Evolutionary conservation across 2,888 invertebrate species (phyloP).

Genomic region (Gastrophysa polygoni): DNA sequence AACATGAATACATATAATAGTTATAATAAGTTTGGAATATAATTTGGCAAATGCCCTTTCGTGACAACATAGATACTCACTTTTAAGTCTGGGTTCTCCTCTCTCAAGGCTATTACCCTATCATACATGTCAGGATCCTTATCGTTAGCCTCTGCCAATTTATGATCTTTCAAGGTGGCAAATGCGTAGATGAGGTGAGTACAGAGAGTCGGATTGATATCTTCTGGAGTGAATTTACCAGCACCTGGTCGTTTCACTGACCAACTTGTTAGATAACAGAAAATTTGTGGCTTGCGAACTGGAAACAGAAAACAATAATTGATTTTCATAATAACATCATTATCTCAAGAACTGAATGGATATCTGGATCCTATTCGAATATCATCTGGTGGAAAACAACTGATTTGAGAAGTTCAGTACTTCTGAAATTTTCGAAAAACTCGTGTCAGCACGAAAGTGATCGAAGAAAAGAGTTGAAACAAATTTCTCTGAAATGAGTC

Average conservation of each 20-base stretch:
- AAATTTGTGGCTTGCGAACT: conserved; percentile 86
- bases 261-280: conserved; percentile 98
- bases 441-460: too few relatives aligned
- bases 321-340: too few relatives aligned
- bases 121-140: conserved; percentile 88
- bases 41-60: neutral
- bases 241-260: conserved; percentile 88
- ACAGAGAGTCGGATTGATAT: conserved; percentile 87
- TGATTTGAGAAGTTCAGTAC: too few relatives aligned
- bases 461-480: too few relatives aligned
- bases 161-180: conserved; percentile 86
- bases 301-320: conserved; percentile 42
- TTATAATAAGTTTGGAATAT: too few relatives aligned
- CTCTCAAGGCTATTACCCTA: conserved; percentile 81
- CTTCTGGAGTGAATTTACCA: conserved; percentile 88
- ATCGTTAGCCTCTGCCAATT: conserved; percentile 78
- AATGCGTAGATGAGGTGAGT: conserved; percentile 96
- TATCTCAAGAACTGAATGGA: too few relatives aligned
- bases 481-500: too few relatives aligned
- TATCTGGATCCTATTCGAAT: too few relatives aligned
- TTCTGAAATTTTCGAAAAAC: too few relatives aligned
- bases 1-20: too few relatives aligned
- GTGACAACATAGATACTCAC: conserved; percentile 54
- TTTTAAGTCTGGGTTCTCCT: conserved; percentile 87
- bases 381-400: too few relatives aligned